A percentile compares a stretch with the other conserved stretches of the same genome.
phyloP scores from a whole-genome alignment of 2,888 invertebrate species.

The Stenchaetothrips biformis region DNA sequence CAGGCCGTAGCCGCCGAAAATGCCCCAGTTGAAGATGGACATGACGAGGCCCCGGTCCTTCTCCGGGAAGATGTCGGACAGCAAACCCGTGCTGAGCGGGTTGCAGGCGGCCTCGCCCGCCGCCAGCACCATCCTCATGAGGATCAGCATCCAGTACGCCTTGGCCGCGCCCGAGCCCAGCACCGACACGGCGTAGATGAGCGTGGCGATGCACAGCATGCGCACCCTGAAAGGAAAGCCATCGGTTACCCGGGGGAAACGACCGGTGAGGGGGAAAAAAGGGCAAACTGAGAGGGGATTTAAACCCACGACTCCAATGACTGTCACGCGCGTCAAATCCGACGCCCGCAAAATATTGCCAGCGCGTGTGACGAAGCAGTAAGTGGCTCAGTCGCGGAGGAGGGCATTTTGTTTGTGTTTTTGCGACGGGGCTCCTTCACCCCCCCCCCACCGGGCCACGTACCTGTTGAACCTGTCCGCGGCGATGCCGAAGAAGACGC shows the following conservation, averaged over 20 bases:
- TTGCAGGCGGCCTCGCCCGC: constrained; percentile 85
- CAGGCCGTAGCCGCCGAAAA: constrained; percentile 89
- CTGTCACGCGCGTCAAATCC: no score
- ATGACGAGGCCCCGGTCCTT: constrained; percentile 77
- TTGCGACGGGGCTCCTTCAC: not conserved
- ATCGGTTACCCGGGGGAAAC: constrained; percentile 38
- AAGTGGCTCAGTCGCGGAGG: no score
- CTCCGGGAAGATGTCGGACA: constrained; percentile 76
- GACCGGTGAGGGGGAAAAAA: not conserved
- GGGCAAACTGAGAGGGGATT: no score
- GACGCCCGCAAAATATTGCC: no score
- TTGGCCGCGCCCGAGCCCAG: constrained; percentile 78
- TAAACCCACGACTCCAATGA: no score
- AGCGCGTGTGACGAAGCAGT: no score
- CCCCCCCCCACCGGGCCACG: no score
- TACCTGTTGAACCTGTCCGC: constrained; percentile 63
- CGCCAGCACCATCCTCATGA: constrained; percentile 80
- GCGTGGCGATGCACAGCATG: constrained; percentile 68
- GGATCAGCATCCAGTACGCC: constrained; percentile 84
- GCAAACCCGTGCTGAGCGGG: constrained; percentile 76
- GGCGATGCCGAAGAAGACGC: constrained; percentile 75
- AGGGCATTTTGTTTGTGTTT: no score
- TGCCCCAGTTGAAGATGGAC: constrained; percentile 94
- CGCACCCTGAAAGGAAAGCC: constrained; percentile 54
- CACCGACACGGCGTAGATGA: constrained; percentile 77